A percentile compares a stretch with the other conserved stretches of the same genome.
Conservation (phyloP, 2,113 vertebrate species). For the Psittacus erithacus region DNA sequence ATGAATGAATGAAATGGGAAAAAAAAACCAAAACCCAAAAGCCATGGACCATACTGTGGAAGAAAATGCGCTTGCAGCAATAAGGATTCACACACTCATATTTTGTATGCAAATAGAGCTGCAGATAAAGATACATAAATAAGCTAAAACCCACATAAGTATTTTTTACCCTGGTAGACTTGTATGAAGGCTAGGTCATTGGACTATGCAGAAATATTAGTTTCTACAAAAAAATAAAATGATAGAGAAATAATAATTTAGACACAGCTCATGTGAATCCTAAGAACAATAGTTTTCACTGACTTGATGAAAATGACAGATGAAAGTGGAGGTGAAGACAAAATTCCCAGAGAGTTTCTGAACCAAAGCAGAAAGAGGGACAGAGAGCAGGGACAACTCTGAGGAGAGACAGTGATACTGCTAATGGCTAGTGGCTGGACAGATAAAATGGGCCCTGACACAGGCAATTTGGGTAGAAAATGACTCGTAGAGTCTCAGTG, state of each 20-base stretch:
- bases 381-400: background rate
- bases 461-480: background rate
- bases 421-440: background rate
- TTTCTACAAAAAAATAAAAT: background rate
- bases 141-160: background rate
- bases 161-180: background rate
- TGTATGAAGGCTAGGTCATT: background rate
- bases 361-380: background rate
- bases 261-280: background rate
- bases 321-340: background rate
- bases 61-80: constrained; percentile 31
- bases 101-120: background rate
- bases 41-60: background rate
- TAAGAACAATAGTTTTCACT: background rate
- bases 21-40: background rate
- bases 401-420: background rate
- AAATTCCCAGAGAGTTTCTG: background rate
- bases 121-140: background rate
- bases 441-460: background rate
- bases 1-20: background rate
- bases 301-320: background rate
- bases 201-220: background rate
- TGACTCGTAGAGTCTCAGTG: accelerated
- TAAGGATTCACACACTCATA: background rate
- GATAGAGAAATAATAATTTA: background rate